Evolutionary conservation across 2,797 vertebrate genomes (phyloP).

Genomic region (Gymnoscopelus microlampas): DNA sequence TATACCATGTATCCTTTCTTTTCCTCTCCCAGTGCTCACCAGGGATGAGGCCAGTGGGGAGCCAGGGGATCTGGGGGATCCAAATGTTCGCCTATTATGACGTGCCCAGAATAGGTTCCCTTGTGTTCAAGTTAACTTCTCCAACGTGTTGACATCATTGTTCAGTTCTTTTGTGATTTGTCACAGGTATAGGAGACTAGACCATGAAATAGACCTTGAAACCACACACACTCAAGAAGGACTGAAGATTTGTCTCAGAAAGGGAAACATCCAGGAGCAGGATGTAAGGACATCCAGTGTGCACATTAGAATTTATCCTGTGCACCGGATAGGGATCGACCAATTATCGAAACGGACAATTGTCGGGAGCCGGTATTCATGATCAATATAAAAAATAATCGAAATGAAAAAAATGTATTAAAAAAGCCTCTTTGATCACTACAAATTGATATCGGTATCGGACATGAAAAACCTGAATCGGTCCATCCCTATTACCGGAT

Average conservation of each 20-base stretch:
- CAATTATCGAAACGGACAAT: too few relatives aligned
- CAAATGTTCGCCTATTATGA: too few relatives aligned
- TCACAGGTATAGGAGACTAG: slow-evolving; percentile 18
- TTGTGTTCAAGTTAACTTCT: background rate
- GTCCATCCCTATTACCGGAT: too few relatives aligned
- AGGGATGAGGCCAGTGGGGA: background rate
- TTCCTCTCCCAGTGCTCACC: background rate
- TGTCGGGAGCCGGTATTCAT: too few relatives aligned
- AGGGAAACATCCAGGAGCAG: slow-evolving; percentile 80
- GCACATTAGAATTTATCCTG: too few relatives aligned
- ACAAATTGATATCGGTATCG: too few relatives aligned
- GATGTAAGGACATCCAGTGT: slow-evolving; percentile 73
- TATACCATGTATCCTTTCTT: too few relatives aligned
- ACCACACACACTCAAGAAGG: slow-evolving; percentile 70
- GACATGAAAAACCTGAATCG: too few relatives aligned
- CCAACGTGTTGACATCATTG: background rate
- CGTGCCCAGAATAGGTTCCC: background rate
- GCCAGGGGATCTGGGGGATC: background rate
- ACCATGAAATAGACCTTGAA: slow-evolving; percentile 24
- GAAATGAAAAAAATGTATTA: too few relatives aligned
- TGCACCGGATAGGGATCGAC: too few relatives aligned
- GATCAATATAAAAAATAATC: too few relatives aligned
- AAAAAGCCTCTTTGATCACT: too few relatives aligned
- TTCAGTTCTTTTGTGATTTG: slow-evolving; percentile 18
- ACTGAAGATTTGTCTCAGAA: slow-evolving; percentile 74